Conservation (phyloP, 2,888 invertebrate genomes). For the Serripes groenlandicus region DNA sequence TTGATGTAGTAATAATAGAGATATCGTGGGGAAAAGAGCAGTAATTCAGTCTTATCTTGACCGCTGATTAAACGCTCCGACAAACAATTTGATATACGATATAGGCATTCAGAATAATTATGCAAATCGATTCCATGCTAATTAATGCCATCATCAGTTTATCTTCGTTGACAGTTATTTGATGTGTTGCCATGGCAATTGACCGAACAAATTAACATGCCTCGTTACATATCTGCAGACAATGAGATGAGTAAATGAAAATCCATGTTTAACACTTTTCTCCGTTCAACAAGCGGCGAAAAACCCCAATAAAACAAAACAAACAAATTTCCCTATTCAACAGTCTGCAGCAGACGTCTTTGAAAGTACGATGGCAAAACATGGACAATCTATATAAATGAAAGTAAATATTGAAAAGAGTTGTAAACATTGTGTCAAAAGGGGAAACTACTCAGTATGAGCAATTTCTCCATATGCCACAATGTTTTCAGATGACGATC, state of each 20-base stretch:
- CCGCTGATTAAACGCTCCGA: no score
- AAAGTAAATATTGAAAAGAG: neutral
- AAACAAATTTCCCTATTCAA: no score
- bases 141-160: conserved; percentile 11
- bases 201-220: neutral
- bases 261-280: no score
- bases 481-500: neutral
- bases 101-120: conserved; percentile 5
- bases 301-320: no score
- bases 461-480: neutral
- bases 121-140: neutral
- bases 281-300: no score
- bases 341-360: no score
- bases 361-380: neutral
- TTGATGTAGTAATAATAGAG: neutral
- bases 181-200: conserved; percentile 12
- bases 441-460: neutral
- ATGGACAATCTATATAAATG: neutral
- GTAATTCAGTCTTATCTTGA: no score
- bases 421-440: neutral
- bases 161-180: conserved; percentile 9
- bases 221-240: neutral
- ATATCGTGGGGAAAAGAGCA: no score
- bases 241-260: neutral
- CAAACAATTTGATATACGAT: no score